Evolutionary conservation across 2,797 vertebrate species (phyloP).

Genomic region (Neomorphus geoffroyi): DNA sequence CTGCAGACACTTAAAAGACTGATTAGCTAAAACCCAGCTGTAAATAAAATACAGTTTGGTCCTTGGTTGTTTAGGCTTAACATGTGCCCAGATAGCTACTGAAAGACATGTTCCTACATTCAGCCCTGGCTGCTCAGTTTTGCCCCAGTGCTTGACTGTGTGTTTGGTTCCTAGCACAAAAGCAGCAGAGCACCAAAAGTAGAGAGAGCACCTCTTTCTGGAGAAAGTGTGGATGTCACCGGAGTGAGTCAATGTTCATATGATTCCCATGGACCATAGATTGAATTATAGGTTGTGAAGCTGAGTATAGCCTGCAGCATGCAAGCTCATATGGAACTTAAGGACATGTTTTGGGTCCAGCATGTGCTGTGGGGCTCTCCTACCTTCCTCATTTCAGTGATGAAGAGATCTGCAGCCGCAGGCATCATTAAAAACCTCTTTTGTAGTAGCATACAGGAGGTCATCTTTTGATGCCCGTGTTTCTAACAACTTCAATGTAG

Average conservation of each 20-base stretch:
- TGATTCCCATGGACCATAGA: fast-evolving
- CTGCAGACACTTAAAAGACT: background rate
- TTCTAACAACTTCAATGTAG: background rate
- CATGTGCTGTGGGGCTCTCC: background rate
- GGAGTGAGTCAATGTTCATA: fast-evolving
- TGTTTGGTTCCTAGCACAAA: background rate
- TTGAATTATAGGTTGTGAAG: background rate
- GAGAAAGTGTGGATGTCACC: fast-evolving
- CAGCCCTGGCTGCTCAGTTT: background rate
- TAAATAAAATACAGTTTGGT: background rate
- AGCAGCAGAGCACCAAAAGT: background rate
- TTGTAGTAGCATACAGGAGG: background rate
- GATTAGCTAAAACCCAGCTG: background rate
- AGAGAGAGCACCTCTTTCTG: background rate
- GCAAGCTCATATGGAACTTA: fast-evolving
- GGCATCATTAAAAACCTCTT: background rate
- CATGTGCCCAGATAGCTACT: fast-evolving
- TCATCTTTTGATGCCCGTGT: background rate
- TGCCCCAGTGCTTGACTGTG: fast-evolving
- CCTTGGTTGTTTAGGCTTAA: background rate
- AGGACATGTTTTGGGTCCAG: background rate
- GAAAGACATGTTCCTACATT: background rate
- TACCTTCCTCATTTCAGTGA: fast-evolving
- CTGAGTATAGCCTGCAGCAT: background rate
- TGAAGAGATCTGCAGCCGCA: background rate